Evolutionary conservation across 2,113 vertebrate genomes (phyloP), one percentile per base, ranked within the genome.

Genomic region (Anser brachyrhynchus): DNA sequence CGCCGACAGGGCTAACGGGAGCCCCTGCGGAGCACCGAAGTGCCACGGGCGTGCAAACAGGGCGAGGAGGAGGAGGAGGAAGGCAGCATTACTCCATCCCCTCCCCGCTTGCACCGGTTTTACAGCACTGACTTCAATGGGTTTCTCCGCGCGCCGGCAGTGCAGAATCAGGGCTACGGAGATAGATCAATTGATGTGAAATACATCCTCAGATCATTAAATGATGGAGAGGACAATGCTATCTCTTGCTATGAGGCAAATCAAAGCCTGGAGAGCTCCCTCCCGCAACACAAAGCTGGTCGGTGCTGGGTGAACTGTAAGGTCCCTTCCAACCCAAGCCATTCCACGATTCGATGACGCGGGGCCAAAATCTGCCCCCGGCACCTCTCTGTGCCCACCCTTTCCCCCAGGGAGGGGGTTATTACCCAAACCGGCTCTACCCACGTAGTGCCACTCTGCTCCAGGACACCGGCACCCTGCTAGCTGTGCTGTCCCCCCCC

Each of bases 51-150:
- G 9, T 0, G 31, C 25, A 9, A 70, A 55, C 11, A 44, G 11
- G 6, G 3, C 8, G 19, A 72, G 76, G 23, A 3, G 1, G 80
- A 3, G 1, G 80, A 84, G 25, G 71, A 89, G 25, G n/a, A 73
- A 16, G 16, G 43, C 0, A 0, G 41, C 64, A 26, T 9, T 69
- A 25, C 89, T 87, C 86, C 93, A 19, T 6, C 62, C 81, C 43
- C 13, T 81, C 28, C 0, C 23, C 0, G 0, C 81, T 29, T 0
- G 3, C 72, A 5, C 22, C 1, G 17, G 19, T 43, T 65, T 43
- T 11, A 23, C 65, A 3, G 11, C 7, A 13, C n/a, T 12, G 23
- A 58, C 43, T 76, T 69, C 26, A 15, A 13, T 17, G 41, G 19
- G 28, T n/a, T 35, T 46, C 19, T 6, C 72, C 37, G 7, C 52